Conservation (phyloP, 2,888 invertebrate genomes). For the Cantharis rufa region DNA sequence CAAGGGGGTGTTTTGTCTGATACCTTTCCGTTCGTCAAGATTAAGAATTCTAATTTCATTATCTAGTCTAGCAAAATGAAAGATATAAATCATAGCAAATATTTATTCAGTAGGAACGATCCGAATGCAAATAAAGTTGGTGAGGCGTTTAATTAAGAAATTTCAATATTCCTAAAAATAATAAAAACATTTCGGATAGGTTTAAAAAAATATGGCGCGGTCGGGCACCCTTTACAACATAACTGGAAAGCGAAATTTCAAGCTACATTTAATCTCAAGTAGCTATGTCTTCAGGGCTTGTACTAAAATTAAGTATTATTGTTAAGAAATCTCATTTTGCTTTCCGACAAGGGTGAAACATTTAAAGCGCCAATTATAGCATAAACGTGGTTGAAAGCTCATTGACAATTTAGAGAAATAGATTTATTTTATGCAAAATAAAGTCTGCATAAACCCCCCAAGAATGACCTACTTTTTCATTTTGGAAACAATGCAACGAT, state of each 20-base stretch:
- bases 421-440: conserved; percentile 13
- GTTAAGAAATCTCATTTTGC: conserved; percentile 17
- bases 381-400: conserved; percentile 7
- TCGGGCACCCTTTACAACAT: background rate
- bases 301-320: conserved; percentile 15
- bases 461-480: conserved; percentile 12
- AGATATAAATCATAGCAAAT: background rate
- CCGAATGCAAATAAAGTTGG: background rate
- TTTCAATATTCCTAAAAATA: background rate
- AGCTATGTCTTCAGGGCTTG: conserved; percentile 15
- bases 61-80: background rate
- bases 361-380: conserved; percentile 15
- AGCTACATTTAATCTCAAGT: conserved; percentile 17
- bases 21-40: conserved; percentile 19
- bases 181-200: background rate
- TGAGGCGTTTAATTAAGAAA: background rate
- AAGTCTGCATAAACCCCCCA: background rate
- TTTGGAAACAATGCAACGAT: background rate
- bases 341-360: conserved; percentile 1
- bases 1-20: conserved; percentile 31
- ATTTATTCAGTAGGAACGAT: background rate
- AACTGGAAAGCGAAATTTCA: conserved; percentile 11
- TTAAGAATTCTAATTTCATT: conserved; percentile 8
- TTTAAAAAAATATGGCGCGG: background rate
- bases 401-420: conserved; percentile 8